These are phyloP conservation scores for Pelobates fuscus DNA, from an alignment of 2,113 vertebrate species.

Conservation along the genomic window DNA sequence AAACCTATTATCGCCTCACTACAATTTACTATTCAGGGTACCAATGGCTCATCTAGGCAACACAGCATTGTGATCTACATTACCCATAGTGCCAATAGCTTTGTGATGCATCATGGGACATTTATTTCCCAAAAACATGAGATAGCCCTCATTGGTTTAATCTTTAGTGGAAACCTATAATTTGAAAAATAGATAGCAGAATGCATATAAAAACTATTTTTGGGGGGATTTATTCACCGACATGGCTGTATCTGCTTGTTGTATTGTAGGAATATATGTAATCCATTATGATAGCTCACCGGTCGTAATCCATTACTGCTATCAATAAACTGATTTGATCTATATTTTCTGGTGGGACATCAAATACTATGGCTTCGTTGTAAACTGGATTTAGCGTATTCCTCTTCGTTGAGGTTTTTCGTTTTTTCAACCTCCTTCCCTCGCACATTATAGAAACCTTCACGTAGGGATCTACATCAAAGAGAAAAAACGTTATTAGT, in stretches of 20 bases:
- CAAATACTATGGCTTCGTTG: constrained; percentile 99
- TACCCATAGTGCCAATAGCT: too few relatives aligned
- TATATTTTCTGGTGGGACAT: constrained; percentile 94
- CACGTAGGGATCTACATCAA: constrained; percentile 90
- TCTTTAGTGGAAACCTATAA: too few relatives aligned
- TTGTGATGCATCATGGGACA: too few relatives aligned
- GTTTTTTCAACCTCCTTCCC: constrained; percentile 92
- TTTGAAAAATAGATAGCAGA: too few relatives aligned
- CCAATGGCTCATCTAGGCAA: too few relatives aligned
- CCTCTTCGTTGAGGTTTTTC: constrained; percentile 97
- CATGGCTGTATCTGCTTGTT: neutral
- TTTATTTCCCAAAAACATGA: too few relatives aligned
- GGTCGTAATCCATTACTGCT: constrained; percentile 99
- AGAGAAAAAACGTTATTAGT: constrained; percentile 56
- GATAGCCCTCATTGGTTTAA: too few relatives aligned
- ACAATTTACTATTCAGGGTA: too few relatives aligned
- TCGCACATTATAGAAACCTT: constrained; percentile 98
- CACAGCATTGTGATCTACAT: too few relatives aligned
- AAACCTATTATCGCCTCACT: too few relatives aligned
- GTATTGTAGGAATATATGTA: neutral
- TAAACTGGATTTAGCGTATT: constrained; percentile 97
- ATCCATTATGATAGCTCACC: constrained; percentile 76
- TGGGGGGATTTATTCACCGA: too few relatives aligned
- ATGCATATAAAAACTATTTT: too few relatives aligned
- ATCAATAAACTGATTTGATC: constrained; percentile 96